Percentiles rank a stretch among this genome's conserved stretches.
These are phyloP conservation scores for Steinernema feltiae DNA, from an alignment of 1,140 invertebrate species.

Conservation along the genomic window DNA sequence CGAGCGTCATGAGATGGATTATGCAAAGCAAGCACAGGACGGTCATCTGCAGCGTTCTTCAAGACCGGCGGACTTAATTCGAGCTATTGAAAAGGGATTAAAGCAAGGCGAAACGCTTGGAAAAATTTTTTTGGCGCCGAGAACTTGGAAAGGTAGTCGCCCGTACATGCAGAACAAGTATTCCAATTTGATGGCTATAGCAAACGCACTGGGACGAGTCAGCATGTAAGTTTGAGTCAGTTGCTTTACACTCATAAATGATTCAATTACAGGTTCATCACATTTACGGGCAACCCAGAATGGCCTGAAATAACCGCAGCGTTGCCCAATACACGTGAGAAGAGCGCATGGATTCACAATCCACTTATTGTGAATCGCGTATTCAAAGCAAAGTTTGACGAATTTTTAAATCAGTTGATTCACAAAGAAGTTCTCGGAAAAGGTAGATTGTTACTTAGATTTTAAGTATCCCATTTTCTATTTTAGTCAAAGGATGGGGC, in stretches of 20 bases:
- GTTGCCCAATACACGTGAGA: not conserved
- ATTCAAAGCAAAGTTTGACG: not conserved
- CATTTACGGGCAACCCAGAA: not conserved
- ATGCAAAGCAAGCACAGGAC: not conserved
- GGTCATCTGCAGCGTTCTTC: not conserved
- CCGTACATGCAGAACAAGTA: not conserved
- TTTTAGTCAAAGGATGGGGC: not conserved
- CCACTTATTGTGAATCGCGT: not conserved
- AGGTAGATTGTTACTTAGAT: not conserved
- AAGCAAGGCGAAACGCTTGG: not conserved
- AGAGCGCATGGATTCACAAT: not conserved
- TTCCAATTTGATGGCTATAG: not conserved
- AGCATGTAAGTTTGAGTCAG: not conserved
- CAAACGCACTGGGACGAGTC: not conserved
- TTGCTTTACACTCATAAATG: not conserved
- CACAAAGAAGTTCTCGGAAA: not conserved
- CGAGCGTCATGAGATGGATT: constrained; percentile 2
- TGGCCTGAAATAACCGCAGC: not conserved
- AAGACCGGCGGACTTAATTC: not conserved
- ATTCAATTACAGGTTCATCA: not conserved
- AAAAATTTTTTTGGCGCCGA: not conserved
- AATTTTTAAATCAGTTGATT: not conserved
- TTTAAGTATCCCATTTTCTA: too few relatives aligned
- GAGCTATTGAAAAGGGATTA: not conserved
- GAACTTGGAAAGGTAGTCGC: not conserved